Conservation (phyloP, 2,888 invertebrate species). For the Octonoba sinensis region DNA sequence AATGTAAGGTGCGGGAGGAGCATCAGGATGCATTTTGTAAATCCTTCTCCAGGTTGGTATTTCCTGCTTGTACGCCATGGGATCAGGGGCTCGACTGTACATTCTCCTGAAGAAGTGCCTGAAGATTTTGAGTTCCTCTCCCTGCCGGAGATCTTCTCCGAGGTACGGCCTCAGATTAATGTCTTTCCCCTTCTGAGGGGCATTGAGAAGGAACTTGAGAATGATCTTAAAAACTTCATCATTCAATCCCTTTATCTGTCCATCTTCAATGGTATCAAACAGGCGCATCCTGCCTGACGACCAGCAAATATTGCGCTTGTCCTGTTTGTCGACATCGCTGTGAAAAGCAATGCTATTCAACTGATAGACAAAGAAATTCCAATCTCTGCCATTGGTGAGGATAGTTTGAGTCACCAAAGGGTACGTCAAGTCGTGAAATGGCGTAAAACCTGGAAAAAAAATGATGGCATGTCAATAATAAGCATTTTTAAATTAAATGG, state of each 20-base stretch:
- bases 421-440: conserved; percentile 89
- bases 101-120: conserved; percentile 73
- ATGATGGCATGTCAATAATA: not conserved
- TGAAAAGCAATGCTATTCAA: conserved; percentile 86
- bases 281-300: conserved; percentile 80
- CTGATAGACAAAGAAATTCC: conserved; percentile 91
- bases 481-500: no score
- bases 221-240: conserved; percentile 82
- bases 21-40: conserved; percentile 72
- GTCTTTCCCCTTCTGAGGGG: conserved; percentile 71
- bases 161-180: conserved; percentile 82
- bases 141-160: conserved; percentile 76
- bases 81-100: conserved; percentile 71
- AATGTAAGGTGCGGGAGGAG: conserved; percentile 47
- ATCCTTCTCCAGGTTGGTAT: conserved; percentile 85
- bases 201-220: conserved; percentile 73
- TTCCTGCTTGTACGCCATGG: conserved; percentile 76
- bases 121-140: conserved; percentile 77
- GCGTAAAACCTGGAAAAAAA: conserved; percentile 80
- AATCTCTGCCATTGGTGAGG: conserved; percentile 87
- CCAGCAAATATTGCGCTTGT: conserved; percentile 84
- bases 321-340: conserved; percentile 76
- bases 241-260: conserved; percentile 78
- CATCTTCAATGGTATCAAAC: conserved; percentile 79
- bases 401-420: conserved; percentile 90